Percentiles rank a stretch among this genome's conserved stretches.
These are phyloP conservation scores for Drosophila melanogaster DNA, from an alignment of 1,140 invertebrate species.

Conservation along the genomic window DNA sequence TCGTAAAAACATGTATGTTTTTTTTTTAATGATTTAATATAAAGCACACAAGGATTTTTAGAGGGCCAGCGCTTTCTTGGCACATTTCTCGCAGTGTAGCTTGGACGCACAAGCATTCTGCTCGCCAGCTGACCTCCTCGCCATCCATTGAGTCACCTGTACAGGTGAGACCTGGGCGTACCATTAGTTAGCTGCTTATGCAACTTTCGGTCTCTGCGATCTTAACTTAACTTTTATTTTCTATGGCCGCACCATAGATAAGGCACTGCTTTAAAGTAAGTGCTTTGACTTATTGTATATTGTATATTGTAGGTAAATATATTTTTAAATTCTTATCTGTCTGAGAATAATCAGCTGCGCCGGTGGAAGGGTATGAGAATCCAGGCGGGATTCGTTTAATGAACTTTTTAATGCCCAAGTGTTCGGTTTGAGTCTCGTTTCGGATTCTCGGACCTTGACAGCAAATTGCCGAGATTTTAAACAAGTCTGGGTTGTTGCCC, in stretches of 20 bases:
- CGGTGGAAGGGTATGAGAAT: conserved; percentile 16
- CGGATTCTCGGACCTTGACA: conserved; percentile 22
- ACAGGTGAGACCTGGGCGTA: conserved; percentile 20
- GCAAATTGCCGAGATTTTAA: conserved; percentile 29
- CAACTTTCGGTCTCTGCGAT: conserved; percentile 20
- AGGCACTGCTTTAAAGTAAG: not conserved
- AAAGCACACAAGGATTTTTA: not conserved
- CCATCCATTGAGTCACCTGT: conserved; percentile 6
- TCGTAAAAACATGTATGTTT: no score
- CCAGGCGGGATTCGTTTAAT: conserved; percentile 11
- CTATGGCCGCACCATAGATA: conserved; percentile 10
- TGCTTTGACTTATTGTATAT: conserved; percentile 23
- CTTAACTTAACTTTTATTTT: not conserved
- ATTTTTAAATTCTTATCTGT: conserved; percentile 7
- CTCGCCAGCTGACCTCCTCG: not conserved
- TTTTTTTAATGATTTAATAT: no score
- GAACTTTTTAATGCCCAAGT: conserved; percentile 27
- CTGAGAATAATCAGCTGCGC: conserved; percentile 1
- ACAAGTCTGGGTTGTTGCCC: not conserved
- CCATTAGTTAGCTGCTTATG: conserved; percentile 11
- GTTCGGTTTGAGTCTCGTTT: conserved; percentile 6
- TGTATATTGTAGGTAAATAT: no score
- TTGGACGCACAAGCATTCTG: conserved; percentile 16
- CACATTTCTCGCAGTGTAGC: conserved; percentile 6
- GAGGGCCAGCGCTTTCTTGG: no score